Evolutionary conservation across 2,888 invertebrate species (phyloP).

Genomic region (Antheraea assamensis): DNA sequence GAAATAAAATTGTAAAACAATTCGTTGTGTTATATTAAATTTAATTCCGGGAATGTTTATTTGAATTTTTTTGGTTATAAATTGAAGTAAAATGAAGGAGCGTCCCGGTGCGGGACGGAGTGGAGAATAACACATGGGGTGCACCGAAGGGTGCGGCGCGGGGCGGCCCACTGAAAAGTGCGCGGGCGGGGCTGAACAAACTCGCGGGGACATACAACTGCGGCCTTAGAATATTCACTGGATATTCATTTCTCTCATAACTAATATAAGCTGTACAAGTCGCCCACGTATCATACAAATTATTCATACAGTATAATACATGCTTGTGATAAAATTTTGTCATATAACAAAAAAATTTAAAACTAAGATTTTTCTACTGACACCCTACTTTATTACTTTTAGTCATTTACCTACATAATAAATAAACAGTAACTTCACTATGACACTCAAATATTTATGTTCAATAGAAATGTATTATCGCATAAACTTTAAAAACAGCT

Average conservation of each 20-base stretch:
- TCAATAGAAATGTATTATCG: background rate
- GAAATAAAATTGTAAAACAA: constrained; percentile 32
- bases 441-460: background rate
- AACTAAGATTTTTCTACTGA: background rate
- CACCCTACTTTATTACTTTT: background rate
- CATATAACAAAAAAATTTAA: background rate
- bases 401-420: too few species aligned
- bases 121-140: constrained; percentile 72
- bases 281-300: background rate
- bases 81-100: constrained; percentile 82
- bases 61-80: constrained; percentile 80
- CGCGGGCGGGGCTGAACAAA: constrained; percentile 82
- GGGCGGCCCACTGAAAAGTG: constrained; percentile 81
- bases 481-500: background rate
- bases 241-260: constrained; percentile 38
- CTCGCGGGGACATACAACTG: constrained; percentile 77
- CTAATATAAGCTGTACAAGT: background rate
- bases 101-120: constrained; percentile 79
- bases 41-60: constrained; percentile 73
- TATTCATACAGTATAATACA: too few species aligned
- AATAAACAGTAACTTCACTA: too few species aligned
- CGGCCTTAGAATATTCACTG: constrained; percentile 39
- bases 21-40: constrained; percentile 50
- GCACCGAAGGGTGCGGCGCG: constrained; percentile 73
- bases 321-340: too few species aligned